phyloP scores from a whole-genome alignment of 2,113 vertebrate species.

The Glareola pratincola region DNA sequence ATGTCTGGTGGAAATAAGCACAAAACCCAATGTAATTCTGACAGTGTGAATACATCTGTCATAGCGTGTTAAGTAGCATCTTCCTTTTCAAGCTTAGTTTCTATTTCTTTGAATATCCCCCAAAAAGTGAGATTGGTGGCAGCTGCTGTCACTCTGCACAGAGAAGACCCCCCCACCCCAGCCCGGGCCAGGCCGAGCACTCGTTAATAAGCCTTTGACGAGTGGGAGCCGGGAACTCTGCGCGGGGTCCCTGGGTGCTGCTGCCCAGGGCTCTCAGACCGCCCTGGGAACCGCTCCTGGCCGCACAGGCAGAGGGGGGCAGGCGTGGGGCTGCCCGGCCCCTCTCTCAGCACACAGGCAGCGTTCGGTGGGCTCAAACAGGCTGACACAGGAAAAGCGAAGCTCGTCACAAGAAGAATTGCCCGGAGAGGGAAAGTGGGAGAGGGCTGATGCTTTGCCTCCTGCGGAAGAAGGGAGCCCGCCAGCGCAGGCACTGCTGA shows the following conservation, averaged over 20 bases:
- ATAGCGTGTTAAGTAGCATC: background rate
- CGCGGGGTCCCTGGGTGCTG: no score
- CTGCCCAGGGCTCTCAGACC: background rate
- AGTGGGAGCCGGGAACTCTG: background rate
- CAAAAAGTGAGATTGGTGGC: background rate
- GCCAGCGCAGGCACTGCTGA: fast-evolving
- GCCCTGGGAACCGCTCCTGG: background rate
- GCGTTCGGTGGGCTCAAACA: background rate
- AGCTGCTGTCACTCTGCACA: background rate
- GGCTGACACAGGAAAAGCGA: background rate
- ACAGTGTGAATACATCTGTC: background rate
- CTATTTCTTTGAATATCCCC: background rate
- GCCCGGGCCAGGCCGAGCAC: background rate
- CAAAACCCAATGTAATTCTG: background rate
- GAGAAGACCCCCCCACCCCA: background rate
- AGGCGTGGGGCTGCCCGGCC: background rate
- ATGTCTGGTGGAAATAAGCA: background rate
- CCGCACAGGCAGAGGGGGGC: no score
- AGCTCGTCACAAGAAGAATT: background rate
- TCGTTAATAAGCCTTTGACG: background rate
- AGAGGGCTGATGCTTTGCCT: background rate
- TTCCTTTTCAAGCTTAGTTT: background rate
- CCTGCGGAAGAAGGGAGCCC: background rate
- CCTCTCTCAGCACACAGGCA: background rate
- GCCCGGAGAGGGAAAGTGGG: background rate